phyloP scores from a whole-genome alignment of 1,140 invertebrate genomes.

The Aethina tumida region DNA sequence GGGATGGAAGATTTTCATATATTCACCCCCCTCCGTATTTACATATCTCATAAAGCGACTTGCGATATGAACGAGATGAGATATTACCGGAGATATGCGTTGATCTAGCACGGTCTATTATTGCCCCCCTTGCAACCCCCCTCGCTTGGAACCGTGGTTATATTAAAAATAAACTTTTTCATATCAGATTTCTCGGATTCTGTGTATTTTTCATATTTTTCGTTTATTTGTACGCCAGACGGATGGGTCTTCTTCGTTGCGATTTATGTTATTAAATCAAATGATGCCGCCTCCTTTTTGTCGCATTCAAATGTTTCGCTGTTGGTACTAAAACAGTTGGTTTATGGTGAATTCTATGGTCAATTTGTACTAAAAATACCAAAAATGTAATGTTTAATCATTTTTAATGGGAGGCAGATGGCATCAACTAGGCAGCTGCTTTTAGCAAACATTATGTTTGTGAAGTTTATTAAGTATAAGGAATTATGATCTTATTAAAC shows the following conservation, averaged over 20 bases:
- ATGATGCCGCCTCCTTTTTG: background rate
- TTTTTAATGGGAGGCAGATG: too few relatives aligned
- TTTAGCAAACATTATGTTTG: too few relatives aligned
- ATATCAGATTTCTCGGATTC: background rate
- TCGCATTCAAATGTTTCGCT: background rate
- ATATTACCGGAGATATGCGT: slow-evolving; percentile 19
- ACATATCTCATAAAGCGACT: slow-evolving; percentile 31
- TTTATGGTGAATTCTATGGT: too few relatives aligned
- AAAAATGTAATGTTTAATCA: too few relatives aligned
- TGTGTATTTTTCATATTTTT: background rate
- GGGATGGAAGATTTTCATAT: slow-evolving; percentile 32
- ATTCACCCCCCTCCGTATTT: slow-evolving; percentile 30
- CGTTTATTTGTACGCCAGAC: background rate
- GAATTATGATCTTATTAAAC: too few relatives aligned
- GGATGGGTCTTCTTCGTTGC: too few relatives aligned
- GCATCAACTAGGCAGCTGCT: too few relatives aligned
- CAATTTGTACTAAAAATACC: too few relatives aligned
- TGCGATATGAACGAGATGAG: slow-evolving; percentile 18
- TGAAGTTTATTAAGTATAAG: too few relatives aligned
- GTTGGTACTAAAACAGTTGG: background rate
- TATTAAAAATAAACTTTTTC: background rate
- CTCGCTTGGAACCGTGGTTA: background rate
- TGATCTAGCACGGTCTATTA: slow-evolving; percentile 15
- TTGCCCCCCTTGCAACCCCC: slow-evolving; percentile 2
- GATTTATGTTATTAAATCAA: background rate